Conservation (phyloP, 2,888 invertebrate genomes). For the Himalopsyche tibetana region DNA sequence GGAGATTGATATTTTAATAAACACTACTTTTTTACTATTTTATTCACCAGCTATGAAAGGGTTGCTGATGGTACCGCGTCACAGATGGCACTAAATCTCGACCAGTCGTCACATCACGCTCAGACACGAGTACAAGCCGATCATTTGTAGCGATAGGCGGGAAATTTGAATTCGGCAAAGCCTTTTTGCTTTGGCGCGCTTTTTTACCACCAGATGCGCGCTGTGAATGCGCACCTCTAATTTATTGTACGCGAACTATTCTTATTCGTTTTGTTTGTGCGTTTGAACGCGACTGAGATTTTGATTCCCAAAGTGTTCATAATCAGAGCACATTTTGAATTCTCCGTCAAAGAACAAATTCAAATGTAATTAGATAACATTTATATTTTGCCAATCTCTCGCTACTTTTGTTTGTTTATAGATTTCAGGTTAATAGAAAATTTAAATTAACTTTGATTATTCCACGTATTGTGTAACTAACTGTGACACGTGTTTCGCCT, state of each 20-base stretch:
- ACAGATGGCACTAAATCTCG: constrained; percentile 37
- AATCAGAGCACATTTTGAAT: too few relatives aligned
- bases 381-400: too few relatives aligned
- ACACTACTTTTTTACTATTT: not conserved
- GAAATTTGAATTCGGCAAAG: constrained; percentile 64
- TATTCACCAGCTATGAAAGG: constrained; percentile 6
- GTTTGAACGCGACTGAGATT: not conserved
- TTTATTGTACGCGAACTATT: constrained; percentile 48
- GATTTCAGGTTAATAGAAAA: too few relatives aligned
- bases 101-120: constrained; percentile 29
- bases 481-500: too few relatives aligned
- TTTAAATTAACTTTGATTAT: too few relatives aligned
- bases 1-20: too few relatives aligned
- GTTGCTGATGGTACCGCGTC: constrained; percentile 15
- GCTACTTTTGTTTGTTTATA: too few relatives aligned
- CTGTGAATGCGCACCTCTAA: constrained; percentile 48
- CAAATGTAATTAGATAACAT: too few relatives aligned
- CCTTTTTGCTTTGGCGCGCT: constrained; percentile 56
- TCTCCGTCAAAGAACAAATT: too few relatives aligned
- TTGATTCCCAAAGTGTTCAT: not conserved
- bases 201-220: constrained; percentile 49
- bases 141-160: constrained; percentile 65
- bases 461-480: too few relatives aligned
- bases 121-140: constrained; percentile 62
- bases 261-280: not conserved